Conservation (phyloP, 1,140 invertebrate genomes). For the Brachionus koreanus region DNA sequence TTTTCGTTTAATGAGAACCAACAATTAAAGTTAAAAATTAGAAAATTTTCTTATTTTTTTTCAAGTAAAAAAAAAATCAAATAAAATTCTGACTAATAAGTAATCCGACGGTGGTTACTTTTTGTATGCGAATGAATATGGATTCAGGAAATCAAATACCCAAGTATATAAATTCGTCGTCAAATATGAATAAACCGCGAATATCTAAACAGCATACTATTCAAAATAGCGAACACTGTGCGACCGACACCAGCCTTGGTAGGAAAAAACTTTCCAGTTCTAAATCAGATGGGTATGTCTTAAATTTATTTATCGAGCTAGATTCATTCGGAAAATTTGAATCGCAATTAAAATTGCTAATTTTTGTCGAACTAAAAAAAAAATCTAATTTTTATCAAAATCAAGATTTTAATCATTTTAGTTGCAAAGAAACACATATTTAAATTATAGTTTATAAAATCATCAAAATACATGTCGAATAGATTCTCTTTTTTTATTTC, state of each 20-base stretch:
- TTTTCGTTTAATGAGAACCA: slow-evolving; percentile 13
- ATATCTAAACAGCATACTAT: background rate
- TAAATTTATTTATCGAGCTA: background rate
- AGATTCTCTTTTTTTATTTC: background rate
- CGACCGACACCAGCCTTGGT: background rate
- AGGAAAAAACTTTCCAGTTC: slow-evolving; percentile 1
- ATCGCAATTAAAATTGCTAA: slow-evolving; percentile 1
- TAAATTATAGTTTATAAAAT: background rate
- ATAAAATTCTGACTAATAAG: background rate
- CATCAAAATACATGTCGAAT: background rate
- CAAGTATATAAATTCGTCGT: background rate
- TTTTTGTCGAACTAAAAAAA: background rate
- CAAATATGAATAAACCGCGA: background rate
- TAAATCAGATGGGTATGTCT: slow-evolving; percentile 27
- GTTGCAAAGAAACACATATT: background rate
- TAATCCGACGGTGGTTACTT: background rate
- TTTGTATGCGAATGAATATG: background rate
- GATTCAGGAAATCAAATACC: background rate
- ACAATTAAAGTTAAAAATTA: slow-evolving; percentile 20
- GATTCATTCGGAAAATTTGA: background rate
- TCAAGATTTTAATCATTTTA: slow-evolving; percentile 19
- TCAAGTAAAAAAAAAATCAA: background rate
- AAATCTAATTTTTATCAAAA: background rate
- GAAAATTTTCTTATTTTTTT: background rate
- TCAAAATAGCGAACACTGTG: background rate